phyloP scores from a whole-genome alignment of 2,888 invertebrate genomes.

The Lasioglossum marginatum region DNA sequence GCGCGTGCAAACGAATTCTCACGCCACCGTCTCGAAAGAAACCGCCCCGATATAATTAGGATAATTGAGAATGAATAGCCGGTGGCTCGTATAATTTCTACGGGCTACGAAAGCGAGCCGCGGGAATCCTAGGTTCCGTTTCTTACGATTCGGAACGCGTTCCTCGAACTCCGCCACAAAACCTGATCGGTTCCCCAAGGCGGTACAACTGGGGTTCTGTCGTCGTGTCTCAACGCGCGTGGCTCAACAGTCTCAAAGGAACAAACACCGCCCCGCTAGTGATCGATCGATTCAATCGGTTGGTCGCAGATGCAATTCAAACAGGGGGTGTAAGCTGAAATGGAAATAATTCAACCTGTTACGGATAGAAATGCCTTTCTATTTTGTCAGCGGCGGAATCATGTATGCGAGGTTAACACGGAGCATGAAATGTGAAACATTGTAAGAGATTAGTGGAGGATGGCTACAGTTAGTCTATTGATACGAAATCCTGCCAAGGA shows the following conservation, averaged over 20 bases:
- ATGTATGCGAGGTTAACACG: no score
- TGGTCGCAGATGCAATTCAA: no score
- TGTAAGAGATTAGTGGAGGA: no score
- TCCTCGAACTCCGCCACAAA: not conserved
- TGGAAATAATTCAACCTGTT: no score
- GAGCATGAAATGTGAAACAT: no score
- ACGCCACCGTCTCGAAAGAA: not conserved
- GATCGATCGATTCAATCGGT: constrained; percentile 20
- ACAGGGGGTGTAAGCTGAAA: no score
- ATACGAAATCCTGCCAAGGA: no score
- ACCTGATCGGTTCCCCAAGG: not conserved
- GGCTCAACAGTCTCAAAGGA: not conserved
- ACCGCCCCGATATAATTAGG: constrained; percentile 34
- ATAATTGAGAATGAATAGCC: constrained; percentile 39
- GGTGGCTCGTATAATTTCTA: constrained; percentile 16
- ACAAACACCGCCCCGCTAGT: not conserved
- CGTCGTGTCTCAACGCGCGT: not conserved
- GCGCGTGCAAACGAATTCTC: constrained; percentile 11
- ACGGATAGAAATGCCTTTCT: no score
- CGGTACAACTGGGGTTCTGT: not conserved
- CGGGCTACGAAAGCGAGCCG: not conserved
- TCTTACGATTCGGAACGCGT: constrained; percentile 7
- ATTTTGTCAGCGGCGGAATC: no score
- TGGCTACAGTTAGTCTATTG: no score
- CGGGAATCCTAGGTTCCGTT: constrained; percentile 1